These are phyloP conservation scores for Drosophila hydei DNA, from an alignment of 1,140 invertebrate species.

Conservation along the genomic window DNA sequence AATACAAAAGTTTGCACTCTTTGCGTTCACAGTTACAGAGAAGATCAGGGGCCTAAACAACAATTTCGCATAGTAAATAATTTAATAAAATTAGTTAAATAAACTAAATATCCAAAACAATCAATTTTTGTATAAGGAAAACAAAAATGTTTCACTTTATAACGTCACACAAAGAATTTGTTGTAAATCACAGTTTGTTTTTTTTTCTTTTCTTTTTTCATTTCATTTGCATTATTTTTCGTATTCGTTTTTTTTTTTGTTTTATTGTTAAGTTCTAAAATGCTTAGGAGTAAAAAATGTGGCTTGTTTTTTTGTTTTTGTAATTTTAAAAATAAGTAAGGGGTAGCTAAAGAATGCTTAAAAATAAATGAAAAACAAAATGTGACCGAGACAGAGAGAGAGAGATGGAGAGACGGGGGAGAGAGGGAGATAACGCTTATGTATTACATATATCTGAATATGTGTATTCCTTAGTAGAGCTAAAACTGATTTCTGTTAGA, in stretches of 20 bases:
- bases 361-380: constrained; percentile 7
- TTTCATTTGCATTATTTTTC: constrained; percentile 81
- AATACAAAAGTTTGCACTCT: constrained; percentile 69
- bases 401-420: not conserved
- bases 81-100: constrained; percentile 48
- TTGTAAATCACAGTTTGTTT: constrained; percentile 82
- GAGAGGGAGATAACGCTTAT: not conserved
- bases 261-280: constrained; percentile 21
- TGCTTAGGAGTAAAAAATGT: constrained; percentile 24
- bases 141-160: constrained; percentile 64
- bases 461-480: constrained; percentile 5
- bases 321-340: constrained; percentile 5
- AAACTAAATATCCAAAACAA: constrained; percentile 78
- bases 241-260: not conserved
- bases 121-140: constrained; percentile 76
- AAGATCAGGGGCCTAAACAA: constrained; percentile 60
- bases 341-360: constrained; percentile 22
- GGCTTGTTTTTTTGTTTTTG: constrained; percentile 21
- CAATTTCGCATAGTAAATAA: constrained; percentile 69
- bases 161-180: constrained; percentile 61
- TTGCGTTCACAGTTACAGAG: constrained; percentile 64
- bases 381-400: not conserved
- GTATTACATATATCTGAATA: constrained; percentile 9
- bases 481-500: constrained; percentile 7
- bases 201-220: constrained; percentile 27